phyloP scores from a whole-genome alignment of 2,888 invertebrate species.

The Drosophila algonquin region DNA sequence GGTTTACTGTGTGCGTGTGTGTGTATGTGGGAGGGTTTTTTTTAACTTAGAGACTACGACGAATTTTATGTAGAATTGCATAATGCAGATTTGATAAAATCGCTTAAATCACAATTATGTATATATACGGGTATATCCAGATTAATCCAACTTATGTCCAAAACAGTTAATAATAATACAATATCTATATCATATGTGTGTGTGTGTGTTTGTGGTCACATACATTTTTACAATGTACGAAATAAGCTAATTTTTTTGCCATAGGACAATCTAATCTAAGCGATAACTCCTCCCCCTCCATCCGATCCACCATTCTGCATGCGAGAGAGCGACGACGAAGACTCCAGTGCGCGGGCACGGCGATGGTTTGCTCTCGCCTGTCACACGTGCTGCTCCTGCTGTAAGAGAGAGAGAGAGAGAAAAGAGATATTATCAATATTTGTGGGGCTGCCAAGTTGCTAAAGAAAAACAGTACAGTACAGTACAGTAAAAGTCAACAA shows the following conservation, averaged over 20 bases:
- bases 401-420: constrained; percentile 8
- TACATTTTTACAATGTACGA: constrained; percentile 33
- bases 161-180: constrained; percentile 58
- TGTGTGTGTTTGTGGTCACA: constrained; percentile 31
- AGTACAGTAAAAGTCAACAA: constrained; percentile 16
- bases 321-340: neutral
- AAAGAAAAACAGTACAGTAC: neutral
- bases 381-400: constrained; percentile 17
- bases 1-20: constrained; percentile 21
- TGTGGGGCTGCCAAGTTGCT: constrained; percentile 1
- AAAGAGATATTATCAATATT: constrained; percentile 15
- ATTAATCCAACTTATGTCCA: constrained; percentile 61
- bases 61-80: constrained; percentile 80
- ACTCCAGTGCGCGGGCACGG: constrained; percentile 1
- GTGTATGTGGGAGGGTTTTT: constrained; percentile 14
- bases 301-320: constrained; percentile 9
- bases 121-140: constrained; percentile 65
- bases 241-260: constrained; percentile 39
- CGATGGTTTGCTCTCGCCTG: constrained; percentile 9
- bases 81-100: constrained; percentile 81
- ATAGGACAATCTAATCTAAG: constrained; percentile 49
- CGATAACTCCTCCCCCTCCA: constrained; percentile 35
- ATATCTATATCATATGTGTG: constrained; percentile 56
- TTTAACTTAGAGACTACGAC: constrained; percentile 71
- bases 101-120: constrained; percentile 82